Evolutionary conservation across 2,888 invertebrate species (phyloP).

Genomic region (Allygus modestus): DNA sequence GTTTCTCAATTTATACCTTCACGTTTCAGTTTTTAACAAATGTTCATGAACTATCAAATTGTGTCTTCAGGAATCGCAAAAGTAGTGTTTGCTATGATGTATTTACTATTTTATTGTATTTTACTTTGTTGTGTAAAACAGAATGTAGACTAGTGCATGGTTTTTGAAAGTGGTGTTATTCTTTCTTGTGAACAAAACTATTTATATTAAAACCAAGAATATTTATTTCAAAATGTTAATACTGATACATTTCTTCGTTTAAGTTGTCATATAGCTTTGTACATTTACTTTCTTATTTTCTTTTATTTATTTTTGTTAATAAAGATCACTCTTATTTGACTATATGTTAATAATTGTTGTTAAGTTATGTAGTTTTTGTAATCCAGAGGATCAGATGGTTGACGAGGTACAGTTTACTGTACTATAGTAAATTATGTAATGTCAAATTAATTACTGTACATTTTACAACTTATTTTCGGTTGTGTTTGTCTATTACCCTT

Average conservation of each 20-base stretch:
- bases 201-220: neutral
- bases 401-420: too few relatives aligned
- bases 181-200: neutral
- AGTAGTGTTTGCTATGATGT: neutral
- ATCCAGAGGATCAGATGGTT: too few relatives aligned
- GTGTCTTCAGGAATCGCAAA: neutral
- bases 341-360: neutral
- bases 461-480: too few relatives aligned
- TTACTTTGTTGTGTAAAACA: neutral
- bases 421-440: too few relatives aligned
- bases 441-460: too few relatives aligned
- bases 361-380: neutral
- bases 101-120: neutral
- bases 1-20: too few relatives aligned
- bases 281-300: neutral
- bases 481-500: too few relatives aligned
- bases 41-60: too few relatives aligned
- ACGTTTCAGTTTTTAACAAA: too few relatives aligned
- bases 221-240: slow-evolving; percentile 3
- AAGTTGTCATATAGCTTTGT: neutral
- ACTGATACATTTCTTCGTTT: neutral
- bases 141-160: neutral
- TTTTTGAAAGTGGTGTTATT: neutral
- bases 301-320: slow-evolving; percentile 15
- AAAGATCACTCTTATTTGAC: neutral